phyloP scores from a whole-genome alignment of 2,888 invertebrate genomes.

The Mystacides longicornis region DNA sequence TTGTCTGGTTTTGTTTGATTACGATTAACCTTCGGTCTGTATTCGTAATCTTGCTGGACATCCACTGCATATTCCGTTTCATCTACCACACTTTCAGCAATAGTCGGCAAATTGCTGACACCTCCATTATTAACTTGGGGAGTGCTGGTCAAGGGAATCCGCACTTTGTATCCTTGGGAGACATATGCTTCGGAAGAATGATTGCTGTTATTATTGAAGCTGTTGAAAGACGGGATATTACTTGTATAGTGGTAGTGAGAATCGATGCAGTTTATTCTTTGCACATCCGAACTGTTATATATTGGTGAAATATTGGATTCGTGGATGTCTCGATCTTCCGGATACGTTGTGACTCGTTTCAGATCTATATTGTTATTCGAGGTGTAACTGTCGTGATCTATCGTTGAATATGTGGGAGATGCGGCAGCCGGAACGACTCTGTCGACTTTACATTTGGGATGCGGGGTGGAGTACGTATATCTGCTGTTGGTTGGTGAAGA shows the following conservation, averaged over 20 bases:
- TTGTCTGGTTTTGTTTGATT: conserved; percentile 5
- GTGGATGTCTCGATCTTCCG: conserved; percentile 4
- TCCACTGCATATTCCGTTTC: conserved; percentile 24
- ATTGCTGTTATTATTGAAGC: conserved; percentile 4
- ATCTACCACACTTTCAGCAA: conserved; percentile 22
- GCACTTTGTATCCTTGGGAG: conserved; percentile 20
- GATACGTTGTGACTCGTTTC: conserved; percentile 12
- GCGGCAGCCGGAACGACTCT: conserved; percentile 9
- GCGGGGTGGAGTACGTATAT: conserved; percentile 16
- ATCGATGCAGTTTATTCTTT: conserved; percentile 16
- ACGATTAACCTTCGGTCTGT: conserved; percentile 10
- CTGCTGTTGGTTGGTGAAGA: conserved; percentile 7
- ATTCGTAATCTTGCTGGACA: conserved; percentile 16
- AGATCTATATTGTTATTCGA: conserved; percentile 12
- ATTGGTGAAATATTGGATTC: neutral
- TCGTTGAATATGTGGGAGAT: conserved; percentile 20
- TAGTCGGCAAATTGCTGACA: conserved; percentile 20
- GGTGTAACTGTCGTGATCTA: conserved; percentile 15
- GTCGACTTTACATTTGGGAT: conserved; percentile 17
- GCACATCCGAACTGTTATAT: neutral
- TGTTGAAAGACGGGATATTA: conserved; percentile 13
- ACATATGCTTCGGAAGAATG: conserved; percentile 10
- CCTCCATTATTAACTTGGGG: conserved; percentile 12
- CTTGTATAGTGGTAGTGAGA: conserved; percentile 13
- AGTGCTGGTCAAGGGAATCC: conserved; percentile 12